A percentile compares a stretch with the other conserved stretches of the same genome.
phyloP scores from a whole-genome alignment of 2,797 vertebrate genomes.

The Gymnodraco acuticeps region DNA sequence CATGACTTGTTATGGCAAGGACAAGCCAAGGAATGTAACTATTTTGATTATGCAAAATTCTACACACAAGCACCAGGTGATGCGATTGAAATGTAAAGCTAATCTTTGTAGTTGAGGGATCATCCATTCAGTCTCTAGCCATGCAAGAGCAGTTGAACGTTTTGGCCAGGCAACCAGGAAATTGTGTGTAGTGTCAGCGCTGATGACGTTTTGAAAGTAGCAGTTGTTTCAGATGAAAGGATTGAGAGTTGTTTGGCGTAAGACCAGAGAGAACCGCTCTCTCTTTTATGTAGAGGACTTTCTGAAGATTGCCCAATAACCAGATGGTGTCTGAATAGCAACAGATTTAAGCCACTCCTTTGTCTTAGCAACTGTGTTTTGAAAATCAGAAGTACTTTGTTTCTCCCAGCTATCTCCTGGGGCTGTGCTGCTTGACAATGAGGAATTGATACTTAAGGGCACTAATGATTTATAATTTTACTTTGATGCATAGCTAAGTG shows the following conservation, averaged over 20 bases:
- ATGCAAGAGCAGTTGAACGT: constrained; percentile 41
- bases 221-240: constrained; percentile 57
- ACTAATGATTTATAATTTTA: not conserved
- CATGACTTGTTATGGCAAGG: constrained; percentile 28
- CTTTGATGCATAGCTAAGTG: not conserved
- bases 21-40: constrained; percentile 16
- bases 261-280: constrained; percentile 49
- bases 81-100: constrained; percentile 29
- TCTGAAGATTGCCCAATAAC: constrained; percentile 52
- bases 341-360: constrained; percentile 63
- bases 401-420: constrained; percentile 18
- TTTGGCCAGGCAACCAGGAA: constrained; percentile 25
- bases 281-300: constrained; percentile 50
- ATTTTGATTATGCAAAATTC: constrained; percentile 37
- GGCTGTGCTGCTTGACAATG: constrained; percentile 15
- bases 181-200: constrained; percentile 18
- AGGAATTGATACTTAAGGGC: constrained; percentile 25
- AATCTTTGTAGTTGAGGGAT: constrained; percentile 43
- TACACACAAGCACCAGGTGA: constrained; percentile 32
- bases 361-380: constrained; percentile 64
- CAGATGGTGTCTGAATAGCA: constrained; percentile 65
- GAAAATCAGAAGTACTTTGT: constrained; percentile 55
- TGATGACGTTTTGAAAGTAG: constrained; percentile 55
- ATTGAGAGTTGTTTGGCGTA: constrained; percentile 44
- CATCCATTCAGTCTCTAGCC: constrained; percentile 37